phyloP scores from a whole-genome alignment of 2,888 invertebrate genomes.

The Caenorhabditis becei region DNA sequence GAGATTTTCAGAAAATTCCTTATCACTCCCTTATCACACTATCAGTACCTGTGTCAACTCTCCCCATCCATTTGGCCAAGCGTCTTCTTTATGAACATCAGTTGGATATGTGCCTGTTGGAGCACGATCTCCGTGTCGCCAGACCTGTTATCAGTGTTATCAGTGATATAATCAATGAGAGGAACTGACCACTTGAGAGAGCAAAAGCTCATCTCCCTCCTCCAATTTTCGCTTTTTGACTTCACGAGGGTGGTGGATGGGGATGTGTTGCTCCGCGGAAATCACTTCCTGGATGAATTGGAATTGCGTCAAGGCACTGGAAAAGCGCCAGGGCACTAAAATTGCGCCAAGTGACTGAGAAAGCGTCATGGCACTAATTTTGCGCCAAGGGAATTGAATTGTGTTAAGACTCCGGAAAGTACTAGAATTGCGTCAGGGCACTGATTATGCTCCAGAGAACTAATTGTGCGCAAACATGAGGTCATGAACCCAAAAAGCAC shows the following conservation, averaged over 20 bases:
- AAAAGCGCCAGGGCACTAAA: no score
- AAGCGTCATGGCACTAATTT: no score
- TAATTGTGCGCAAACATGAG: no score
- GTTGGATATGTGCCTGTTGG: conserved; percentile 89
- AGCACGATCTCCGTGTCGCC: conserved; percentile 92
- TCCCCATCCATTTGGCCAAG: conserved; percentile 92
- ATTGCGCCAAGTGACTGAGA: no score
- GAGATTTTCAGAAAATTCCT: no score
- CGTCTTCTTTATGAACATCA: conserved; percentile 89
- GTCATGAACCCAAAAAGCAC: no score
- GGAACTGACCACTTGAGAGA: conserved; percentile 53
- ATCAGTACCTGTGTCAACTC: conserved; percentile 92
- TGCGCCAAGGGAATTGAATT: neutral
- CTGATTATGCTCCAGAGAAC: neutral
- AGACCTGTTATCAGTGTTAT: conserved; percentile 84
- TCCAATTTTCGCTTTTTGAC: conserved; percentile 22
- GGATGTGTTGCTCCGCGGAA: conserved; percentile 46
- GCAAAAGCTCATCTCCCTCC: conserved; percentile 49
- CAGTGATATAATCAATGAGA: neutral
- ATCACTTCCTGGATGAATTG: conserved; percentile 31
- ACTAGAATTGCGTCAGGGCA: neutral
- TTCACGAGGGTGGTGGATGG: conserved; percentile 26
- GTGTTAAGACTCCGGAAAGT: neutral
- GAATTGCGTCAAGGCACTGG: neutral
- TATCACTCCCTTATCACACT: no score